Conservation (phyloP, 1,140 invertebrate species). For the Lepidurus packardi region DNA sequence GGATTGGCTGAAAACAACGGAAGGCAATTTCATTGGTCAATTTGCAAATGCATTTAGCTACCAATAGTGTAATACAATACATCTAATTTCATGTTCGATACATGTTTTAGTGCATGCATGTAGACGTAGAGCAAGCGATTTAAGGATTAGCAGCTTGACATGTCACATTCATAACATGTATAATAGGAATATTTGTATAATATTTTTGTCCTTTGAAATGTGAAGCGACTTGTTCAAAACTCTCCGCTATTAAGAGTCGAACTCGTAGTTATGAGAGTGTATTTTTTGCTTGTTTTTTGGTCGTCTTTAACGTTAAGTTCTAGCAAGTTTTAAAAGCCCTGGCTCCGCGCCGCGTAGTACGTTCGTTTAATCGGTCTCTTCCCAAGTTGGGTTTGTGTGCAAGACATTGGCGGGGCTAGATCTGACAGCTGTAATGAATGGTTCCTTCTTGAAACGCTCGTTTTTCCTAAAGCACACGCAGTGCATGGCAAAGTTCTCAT, state of each 20-base stretch:
- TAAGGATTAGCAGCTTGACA: too few species aligned
- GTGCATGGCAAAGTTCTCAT: constrained; percentile 17
- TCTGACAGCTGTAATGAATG: constrained; percentile 21
- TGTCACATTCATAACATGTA: too few species aligned
- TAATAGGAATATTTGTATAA: not conserved
- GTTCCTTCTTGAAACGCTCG: constrained; percentile 17
- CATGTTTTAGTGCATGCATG: not conserved
- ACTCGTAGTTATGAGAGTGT: not conserved
- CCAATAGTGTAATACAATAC: too few species aligned
- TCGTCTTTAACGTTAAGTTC: not conserved
- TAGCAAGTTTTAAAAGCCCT: not conserved
- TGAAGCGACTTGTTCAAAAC: not conserved
- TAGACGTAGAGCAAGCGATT: not conserved
- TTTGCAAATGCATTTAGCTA: too few species aligned
- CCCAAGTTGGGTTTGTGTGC: constrained; percentile 17
- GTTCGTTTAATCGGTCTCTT: constrained; percentile 15
- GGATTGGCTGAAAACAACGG: too few species aligned
- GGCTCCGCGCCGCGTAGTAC: not conserved
- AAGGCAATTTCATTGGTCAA: too few species aligned
- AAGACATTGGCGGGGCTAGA: constrained; percentile 17
- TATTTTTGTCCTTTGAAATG: not conserved
- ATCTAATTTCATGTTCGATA: not conserved
- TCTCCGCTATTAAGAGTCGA: not conserved
- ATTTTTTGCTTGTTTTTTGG: not conserved
- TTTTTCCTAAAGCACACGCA: constrained; percentile 19